These are phyloP conservation scores for Crioceris asparagi DNA, from an alignment of 2,888 invertebrate genomes.

Conservation along the genomic window DNA sequence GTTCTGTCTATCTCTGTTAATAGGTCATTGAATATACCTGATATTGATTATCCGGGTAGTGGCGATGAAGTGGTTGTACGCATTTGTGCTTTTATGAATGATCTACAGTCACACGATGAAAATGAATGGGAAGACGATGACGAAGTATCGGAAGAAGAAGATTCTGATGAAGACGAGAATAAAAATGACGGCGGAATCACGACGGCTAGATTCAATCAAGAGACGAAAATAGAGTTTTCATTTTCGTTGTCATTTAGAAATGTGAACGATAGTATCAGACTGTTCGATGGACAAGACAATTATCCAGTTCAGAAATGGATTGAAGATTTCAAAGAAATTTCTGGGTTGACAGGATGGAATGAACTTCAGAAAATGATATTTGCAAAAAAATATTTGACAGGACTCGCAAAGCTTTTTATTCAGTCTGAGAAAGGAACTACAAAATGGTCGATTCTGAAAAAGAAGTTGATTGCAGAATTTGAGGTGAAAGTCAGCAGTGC, in stretches of 20 bases:
- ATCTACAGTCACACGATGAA: constrained; percentile 2
- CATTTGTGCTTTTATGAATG: constrained; percentile 9
- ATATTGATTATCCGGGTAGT: constrained; percentile 10
- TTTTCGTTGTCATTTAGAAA: constrained; percentile 21
- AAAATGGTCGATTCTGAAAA: constrained; percentile 18
- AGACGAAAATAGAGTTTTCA: background rate
- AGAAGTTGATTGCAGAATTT: constrained; percentile 19
- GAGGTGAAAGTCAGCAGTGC: constrained; percentile 17
- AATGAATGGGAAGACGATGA: constrained; percentile 3
- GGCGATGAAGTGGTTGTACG: constrained; percentile 7
- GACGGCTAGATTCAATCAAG: background rate
- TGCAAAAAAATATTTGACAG: constrained; percentile 23
- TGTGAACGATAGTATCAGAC: constrained; percentile 20
- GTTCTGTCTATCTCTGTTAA: too few relatives aligned
- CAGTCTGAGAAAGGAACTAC: constrained; percentile 20
- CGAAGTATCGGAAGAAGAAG: background rate
- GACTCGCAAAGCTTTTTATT: constrained; percentile 23
- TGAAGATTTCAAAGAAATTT: background rate
- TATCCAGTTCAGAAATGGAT: constrained; percentile 23
- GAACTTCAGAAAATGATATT: constrained; percentile 25
- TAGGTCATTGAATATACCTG: too few relatives aligned
- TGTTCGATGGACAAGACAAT: constrained; percentile 19
- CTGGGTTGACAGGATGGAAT: constrained; percentile 10
- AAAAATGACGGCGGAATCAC: background rate
- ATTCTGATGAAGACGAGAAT: background rate